These are phyloP conservation scores for Seira musarum DNA, from an alignment of 2,888 invertebrate species.

Conservation along the genomic window DNA sequence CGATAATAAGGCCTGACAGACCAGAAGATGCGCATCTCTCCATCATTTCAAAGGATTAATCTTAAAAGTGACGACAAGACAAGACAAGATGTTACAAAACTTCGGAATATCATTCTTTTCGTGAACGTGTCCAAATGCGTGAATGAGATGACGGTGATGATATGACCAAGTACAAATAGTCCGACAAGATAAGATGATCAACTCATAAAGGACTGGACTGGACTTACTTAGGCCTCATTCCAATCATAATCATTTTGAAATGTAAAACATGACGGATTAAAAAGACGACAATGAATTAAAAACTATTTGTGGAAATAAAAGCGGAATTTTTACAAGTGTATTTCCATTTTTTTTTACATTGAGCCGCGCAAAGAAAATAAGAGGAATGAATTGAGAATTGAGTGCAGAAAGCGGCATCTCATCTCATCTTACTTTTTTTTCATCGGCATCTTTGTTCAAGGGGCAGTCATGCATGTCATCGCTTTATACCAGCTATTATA, in stretches of 20 bases:
- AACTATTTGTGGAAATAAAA: not conserved
- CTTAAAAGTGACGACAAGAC: conserved; percentile 37
- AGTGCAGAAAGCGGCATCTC: no score
- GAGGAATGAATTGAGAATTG: not conserved
- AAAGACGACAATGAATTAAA: conserved; percentile 32
- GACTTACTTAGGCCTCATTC: not conserved
- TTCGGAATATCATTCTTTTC: not conserved
- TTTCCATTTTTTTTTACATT: not conserved
- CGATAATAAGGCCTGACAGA: conserved; percentile 52
- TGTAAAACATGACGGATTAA: conserved; percentile 61
- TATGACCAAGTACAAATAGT: conserved; percentile 52
- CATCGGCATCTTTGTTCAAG: conserved; percentile 28
- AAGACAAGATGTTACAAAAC: conserved; percentile 48
- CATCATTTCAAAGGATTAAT: conserved; percentile 59
- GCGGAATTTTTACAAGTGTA: not conserved
- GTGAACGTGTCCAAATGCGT: conserved; percentile 23
- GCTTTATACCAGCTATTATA: conserved; percentile 44
- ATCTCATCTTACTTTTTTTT: not conserved
- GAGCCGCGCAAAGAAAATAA: not conserved
- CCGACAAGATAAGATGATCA: conserved; percentile 24
- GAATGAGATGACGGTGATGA: conserved; percentile 23
- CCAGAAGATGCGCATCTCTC: conserved; percentile 54
- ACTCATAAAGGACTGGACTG: conserved; percentile 13
- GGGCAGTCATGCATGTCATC: conserved; percentile 59
- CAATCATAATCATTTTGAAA: conserved; percentile 36